These are phyloP conservation scores for Crocodylus rhombifer DNA, from an alignment of 2,797 vertebrate species.

Conservation along the genomic window DNA sequence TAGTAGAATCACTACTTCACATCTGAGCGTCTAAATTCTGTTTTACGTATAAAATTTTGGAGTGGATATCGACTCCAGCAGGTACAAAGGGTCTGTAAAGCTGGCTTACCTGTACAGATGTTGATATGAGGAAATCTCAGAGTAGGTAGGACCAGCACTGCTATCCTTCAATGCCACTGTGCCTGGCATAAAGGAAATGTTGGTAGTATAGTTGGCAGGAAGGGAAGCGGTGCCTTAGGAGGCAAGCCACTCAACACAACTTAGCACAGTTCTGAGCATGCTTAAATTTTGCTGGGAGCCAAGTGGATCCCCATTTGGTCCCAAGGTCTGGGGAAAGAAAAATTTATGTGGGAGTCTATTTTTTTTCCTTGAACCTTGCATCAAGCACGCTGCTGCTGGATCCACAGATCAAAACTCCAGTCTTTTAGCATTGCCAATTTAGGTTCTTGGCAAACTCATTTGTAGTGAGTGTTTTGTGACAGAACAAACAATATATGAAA, in stretches of 20 bases:
- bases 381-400: background rate
- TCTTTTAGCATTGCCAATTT: background rate
- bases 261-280: fast-evolving
- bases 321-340: background rate
- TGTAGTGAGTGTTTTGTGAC: background rate
- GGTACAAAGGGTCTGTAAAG: background rate
- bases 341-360: background rate
- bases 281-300: background rate
- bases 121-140: constrained; percentile 29
- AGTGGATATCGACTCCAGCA: background rate
- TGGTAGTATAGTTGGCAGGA: background rate
- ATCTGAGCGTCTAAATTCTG: background rate
- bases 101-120: background rate
- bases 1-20: background rate
- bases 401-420: background rate
- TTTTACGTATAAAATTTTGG: background rate
- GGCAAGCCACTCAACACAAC: background rate
- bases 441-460: background rate
- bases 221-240: background rate
- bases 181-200: background rate
- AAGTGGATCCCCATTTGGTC: background rate
- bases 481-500: constrained; percentile 23
- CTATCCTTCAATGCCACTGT: background rate
- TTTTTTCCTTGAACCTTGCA: background rate
- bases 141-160: background rate